Evolutionary conservation across 2,113 vertebrate genomes (phyloP).

Genomic region (Rhodinocichla rosea): DNA sequence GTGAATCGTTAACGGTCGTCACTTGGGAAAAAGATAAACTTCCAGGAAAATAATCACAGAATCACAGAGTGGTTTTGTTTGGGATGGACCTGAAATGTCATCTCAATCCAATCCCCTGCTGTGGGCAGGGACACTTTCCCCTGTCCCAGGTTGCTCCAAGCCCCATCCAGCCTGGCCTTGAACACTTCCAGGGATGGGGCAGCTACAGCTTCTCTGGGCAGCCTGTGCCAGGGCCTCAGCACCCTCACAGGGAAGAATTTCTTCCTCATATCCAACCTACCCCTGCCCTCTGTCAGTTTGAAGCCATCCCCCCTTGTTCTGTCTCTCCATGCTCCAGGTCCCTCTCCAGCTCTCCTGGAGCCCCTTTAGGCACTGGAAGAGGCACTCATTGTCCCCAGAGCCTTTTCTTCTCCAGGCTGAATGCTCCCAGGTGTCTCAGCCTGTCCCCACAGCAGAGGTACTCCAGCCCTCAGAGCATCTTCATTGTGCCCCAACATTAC

Average conservation of each 20-base stretch:
- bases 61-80: neutral
- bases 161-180: neutral
- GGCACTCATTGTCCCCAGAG: neutral
- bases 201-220: neutral
- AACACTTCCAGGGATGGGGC: neutral
- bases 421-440: neutral
- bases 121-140: neutral
- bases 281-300: neutral
- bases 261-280: neutral
- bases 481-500: neutral
- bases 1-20: neutral
- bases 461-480: neutral
- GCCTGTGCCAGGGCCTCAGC: fast-evolving
- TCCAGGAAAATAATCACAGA: neutral
- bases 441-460: neutral
- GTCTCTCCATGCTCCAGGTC: neutral
- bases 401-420: neutral
- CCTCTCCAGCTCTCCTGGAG: neutral
- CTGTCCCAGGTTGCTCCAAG: neutral
- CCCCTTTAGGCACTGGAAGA: neutral
- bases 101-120: neutral
- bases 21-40: neutral
- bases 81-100: neutral
- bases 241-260: neutral
- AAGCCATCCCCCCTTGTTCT: neutral